Evolutionary conservation across 1,140 invertebrate genomes (phyloP).

Genomic region (Rhopalosiphum padi): DNA sequence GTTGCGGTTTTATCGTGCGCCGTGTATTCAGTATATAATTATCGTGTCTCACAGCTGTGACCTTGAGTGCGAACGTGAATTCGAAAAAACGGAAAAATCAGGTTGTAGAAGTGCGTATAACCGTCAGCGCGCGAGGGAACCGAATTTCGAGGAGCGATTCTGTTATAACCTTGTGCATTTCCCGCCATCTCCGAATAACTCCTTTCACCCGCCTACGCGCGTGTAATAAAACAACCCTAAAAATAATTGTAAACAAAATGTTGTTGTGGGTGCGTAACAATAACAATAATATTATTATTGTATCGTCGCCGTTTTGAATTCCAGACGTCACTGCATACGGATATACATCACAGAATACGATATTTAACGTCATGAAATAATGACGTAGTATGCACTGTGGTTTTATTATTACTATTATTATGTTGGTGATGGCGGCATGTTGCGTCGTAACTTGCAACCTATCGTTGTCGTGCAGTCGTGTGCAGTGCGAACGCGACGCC

Average conservation of each 20-base stretch:
- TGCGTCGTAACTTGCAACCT: background rate
- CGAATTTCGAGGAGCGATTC: background rate
- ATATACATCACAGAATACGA: background rate
- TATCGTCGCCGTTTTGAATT: background rate
- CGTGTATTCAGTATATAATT: too few species aligned
- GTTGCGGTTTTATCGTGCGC: too few species aligned
- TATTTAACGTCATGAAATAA: background rate
- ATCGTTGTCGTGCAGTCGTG: background rate
- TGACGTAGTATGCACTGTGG: background rate
- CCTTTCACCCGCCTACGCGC: background rate
- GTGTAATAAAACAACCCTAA: rapidly evolving
- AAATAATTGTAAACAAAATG: background rate
- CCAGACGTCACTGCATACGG: too few species aligned
- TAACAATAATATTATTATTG: background rate
- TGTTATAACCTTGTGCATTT: background rate
- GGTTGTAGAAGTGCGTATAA: background rate
- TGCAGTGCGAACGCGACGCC: background rate
- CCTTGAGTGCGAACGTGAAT: background rate
- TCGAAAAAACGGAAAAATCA: too few species aligned
- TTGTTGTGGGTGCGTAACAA: background rate
- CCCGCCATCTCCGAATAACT: too few species aligned
- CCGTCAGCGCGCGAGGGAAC: too few species aligned
- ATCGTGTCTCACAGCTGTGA: too few species aligned
- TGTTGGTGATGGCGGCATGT: background rate
- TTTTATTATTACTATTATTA: constrained; percentile 12